These are phyloP conservation scores for Tragelaphus scriptus DNA, from an alignment of 2,113 vertebrate species.

Conservation along the genomic window DNA sequence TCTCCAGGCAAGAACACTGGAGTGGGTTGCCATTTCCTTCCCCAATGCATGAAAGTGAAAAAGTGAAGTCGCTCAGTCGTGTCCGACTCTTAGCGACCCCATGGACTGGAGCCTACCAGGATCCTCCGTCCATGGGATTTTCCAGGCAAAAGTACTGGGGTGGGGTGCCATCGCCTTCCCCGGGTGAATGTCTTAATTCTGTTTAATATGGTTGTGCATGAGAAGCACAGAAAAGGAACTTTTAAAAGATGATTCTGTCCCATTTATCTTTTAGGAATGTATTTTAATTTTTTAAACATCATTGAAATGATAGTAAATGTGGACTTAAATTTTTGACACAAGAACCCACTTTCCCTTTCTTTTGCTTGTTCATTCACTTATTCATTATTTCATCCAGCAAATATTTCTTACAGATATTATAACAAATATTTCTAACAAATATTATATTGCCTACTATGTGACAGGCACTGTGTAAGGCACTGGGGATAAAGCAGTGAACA, in stretches of 20 bases:
- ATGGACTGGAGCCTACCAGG: too few species aligned
- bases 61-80: too few species aligned
- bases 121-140: too few species aligned
- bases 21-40: too few species aligned
- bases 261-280: neutral
- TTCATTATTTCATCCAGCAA: neutral
- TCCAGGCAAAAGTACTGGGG: too few species aligned
- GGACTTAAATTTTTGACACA: neutral
- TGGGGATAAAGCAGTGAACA: neutral
- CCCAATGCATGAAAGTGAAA: too few species aligned
- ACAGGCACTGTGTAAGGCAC: neutral
- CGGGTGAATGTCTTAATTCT: neutral
- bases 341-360: neutral
- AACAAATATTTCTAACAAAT: too few species aligned
- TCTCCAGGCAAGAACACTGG: too few species aligned
- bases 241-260: neutral
- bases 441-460: neutral
- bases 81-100: too few species aligned
- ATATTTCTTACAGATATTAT: neutral
- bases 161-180: too few species aligned
- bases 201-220: constrained; percentile 11
- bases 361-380: neutral
- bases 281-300: neutral
- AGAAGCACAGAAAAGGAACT: neutral
- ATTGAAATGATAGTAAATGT: neutral